Evolutionary conservation across 37 sponge, comb jelly and placozoan species (phyloP), one percentile per base, ranked within the genome.

Genomic region (Hexactinellida sp.): DNA sequence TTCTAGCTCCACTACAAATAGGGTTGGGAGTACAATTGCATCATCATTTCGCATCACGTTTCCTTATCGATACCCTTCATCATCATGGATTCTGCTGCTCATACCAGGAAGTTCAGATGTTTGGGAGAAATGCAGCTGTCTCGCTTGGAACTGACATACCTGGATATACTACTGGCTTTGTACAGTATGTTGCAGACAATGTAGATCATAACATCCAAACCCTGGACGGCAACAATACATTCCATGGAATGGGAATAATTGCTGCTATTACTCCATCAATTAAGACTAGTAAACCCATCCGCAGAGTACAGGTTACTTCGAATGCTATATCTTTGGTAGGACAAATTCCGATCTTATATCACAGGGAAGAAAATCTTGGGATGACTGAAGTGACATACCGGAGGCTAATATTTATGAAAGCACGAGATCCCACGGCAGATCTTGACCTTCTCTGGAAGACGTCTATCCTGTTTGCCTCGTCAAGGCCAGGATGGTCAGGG

Each of bases 301-400:
- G 5, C 13, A 41, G 47, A 41, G 47, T 41, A 13, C 5, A 5
- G 13, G 83, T 83, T 24, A 21, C 83, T 36, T 37, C 83, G 24
- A 37, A 24, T 1, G 83, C 28, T 37, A 83, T 83, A 83, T 24
- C 38, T n/a, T 1, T 37, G 23, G 37, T 83, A 24, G 83, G 83
- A 34, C 83, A 35, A 37, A 37, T 83, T 37, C 36, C 36, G 0
- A 83, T 83, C 36, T 1, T 36, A 83, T 83, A 83, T 30, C 36
- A 37, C 37, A 83, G 38, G 55, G n/a, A n/a, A n/a, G n/a, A n/a
- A n/a, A 37, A 82, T 84, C 82, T 28, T 63, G 85, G 82, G 0
- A 88, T 88, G 88, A 35, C 85, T 30, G 85, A n/a, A 36, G 52
- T 84, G 82, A 84, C 85, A n/a, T 88, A 84, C 52, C 82, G 84